These are phyloP conservation scores for Galeopterus variegatus DNA, from an alignment of 2,113 vertebrate genomes.

Conservation along the genomic window DNA sequence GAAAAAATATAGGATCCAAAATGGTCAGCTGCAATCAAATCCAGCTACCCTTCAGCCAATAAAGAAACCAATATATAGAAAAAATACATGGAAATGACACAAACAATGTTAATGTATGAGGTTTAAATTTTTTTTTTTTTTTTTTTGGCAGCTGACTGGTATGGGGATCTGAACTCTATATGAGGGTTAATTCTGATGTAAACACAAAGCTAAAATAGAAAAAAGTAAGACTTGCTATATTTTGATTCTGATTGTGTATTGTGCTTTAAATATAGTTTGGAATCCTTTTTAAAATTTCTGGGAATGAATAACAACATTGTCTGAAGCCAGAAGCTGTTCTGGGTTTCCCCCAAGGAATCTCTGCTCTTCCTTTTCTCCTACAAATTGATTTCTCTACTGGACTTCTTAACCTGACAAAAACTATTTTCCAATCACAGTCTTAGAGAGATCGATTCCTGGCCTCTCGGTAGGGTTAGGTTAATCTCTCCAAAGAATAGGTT, in stretches of 20 bases:
- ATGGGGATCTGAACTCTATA: no score
- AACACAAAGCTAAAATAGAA: constrained; percentile 27
- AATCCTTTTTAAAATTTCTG: constrained; percentile 40
- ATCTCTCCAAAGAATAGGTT: not conserved
- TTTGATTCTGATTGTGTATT: constrained; percentile 55
- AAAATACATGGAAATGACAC: constrained; percentile 32
- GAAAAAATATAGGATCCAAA: constrained; percentile 23
- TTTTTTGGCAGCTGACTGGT: no score
- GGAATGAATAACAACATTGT: constrained; percentile 49
- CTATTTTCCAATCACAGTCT: not conserved
- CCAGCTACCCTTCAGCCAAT: not conserved
- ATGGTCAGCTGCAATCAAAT: not conserved
- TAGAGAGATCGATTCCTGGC: constrained; percentile 45
- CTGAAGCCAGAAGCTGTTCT: constrained; percentile 39
- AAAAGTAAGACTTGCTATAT: constrained; percentile 11
- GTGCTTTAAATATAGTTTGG: constrained; percentile 55
- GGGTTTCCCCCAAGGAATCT: constrained; percentile 53
- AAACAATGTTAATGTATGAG: not conserved
- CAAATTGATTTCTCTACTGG: constrained; percentile 46
- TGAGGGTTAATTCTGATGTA: constrained; percentile 25
- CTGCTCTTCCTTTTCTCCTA: constrained; percentile 36
- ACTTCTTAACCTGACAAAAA: constrained; percentile 45
- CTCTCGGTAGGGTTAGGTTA: not conserved
- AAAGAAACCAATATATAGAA: constrained; percentile 16
- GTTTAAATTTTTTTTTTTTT: not conserved